Conservation (phyloP, 2,113 vertebrate genomes). For the Tiliqua scincoides region DNA sequence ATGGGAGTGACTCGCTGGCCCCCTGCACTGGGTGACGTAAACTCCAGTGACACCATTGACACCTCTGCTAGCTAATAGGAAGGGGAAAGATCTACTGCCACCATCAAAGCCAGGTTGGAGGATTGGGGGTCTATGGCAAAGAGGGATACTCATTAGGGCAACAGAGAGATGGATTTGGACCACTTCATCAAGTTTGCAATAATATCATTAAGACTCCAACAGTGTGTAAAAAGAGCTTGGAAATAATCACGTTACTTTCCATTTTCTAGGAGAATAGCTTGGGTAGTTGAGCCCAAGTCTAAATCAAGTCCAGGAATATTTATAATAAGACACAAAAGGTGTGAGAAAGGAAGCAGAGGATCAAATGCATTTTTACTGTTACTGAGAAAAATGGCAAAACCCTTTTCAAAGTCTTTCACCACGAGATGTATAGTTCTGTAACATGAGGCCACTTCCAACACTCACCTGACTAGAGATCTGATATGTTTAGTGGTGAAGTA, state of each 20-base stretch:
- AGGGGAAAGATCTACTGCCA: not conserved
- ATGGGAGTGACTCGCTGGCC: too few species aligned
- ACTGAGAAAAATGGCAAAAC: not conserved
- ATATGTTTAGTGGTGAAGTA: not conserved
- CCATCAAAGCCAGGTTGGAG: too few species aligned
- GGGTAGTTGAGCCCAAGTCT: not conserved
- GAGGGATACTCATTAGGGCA: not conserved
- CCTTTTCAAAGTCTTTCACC: not conserved
- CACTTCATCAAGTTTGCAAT: not conserved
- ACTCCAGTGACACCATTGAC: too few species aligned
- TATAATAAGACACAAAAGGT: not conserved
- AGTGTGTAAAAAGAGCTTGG: not conserved
- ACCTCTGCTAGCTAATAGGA: too few species aligned
- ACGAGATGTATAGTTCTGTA: not conserved
- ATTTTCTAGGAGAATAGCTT: not conserved
- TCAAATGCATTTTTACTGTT: not conserved
- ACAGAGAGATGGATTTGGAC: not conserved
- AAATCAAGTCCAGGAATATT: not conserved
- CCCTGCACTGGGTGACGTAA: too few species aligned
- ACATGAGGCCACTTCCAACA: not conserved
- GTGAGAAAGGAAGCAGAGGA: not conserved
- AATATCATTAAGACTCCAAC: not conserved
- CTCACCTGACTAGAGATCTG: not conserved
- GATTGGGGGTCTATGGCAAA: not conserved
- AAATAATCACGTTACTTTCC: not conserved